These are phyloP conservation scores for Amazona vittata DNA, from an alignment of 2,113 vertebrate genomes.

Conservation along the genomic window DNA sequence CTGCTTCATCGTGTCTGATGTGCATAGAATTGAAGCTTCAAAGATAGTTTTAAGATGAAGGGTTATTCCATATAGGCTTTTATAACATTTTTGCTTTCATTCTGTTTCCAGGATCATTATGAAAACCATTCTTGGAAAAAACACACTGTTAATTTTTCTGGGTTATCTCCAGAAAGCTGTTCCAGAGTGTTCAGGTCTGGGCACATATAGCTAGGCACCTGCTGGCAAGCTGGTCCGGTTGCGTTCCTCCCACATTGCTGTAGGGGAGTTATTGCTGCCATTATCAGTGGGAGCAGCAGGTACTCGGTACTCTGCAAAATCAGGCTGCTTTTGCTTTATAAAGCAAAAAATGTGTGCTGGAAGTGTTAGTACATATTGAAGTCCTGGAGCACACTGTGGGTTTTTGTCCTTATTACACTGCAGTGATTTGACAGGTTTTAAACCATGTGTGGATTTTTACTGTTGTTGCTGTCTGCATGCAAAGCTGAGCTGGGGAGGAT, in stretches of 20 bases:
- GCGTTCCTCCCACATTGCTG: background rate
- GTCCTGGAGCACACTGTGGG: background rate
- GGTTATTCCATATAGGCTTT: background rate
- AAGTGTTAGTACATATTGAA: background rate
- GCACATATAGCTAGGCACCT: slow-evolving; percentile 5
- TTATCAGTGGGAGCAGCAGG: background rate
- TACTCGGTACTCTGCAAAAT: background rate
- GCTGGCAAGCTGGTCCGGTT: background rate
- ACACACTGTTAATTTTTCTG: background rate
- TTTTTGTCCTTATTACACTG: background rate
- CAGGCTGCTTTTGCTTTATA: background rate
- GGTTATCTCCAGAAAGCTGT: background rate
- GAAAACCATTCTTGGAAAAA: background rate
- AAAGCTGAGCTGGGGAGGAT: background rate
- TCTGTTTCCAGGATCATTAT: background rate
- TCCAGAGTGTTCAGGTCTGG: background rate
- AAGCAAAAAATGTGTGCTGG: background rate
- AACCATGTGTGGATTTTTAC: background rate
- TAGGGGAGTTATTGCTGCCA: background rate
- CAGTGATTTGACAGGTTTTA: background rate
- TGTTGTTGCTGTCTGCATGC: background rate
- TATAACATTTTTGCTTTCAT: background rate
- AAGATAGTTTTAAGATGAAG: background rate
- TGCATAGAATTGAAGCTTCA: background rate
- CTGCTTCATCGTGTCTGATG: background rate